phyloP scores from a whole-genome alignment of 2,888 invertebrate genomes.

The Petrophora chlorosata region DNA sequence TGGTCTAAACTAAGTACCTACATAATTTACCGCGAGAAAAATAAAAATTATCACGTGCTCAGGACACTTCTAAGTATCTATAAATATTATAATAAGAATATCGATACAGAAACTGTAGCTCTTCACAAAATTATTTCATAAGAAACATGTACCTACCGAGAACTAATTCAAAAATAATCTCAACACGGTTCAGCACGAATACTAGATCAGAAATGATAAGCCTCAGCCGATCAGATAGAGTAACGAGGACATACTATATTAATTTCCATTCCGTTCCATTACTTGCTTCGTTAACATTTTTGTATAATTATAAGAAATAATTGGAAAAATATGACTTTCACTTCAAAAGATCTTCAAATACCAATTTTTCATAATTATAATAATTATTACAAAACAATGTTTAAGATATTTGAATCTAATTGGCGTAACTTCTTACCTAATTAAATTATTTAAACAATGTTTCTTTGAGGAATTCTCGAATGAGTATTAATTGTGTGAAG shows the following conservation, averaged over 20 bases:
- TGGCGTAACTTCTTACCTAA: not conserved
- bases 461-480: constrained; percentile 1
- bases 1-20: too few relatives aligned
- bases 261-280: constrained; percentile 41
- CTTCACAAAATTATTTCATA: not conserved
- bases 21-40: too few relatives aligned
- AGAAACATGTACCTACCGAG: not conserved
- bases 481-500: constrained; percentile 13
- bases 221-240: constrained; percentile 41
- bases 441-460: constrained; percentile 6
- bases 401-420: constrained; percentile 6
- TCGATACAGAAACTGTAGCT: too few relatives aligned
- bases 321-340: constrained; percentile 18
- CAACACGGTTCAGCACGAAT: constrained; percentile 43
- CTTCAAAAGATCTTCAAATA: constrained; percentile 5
- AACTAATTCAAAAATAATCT: constrained; percentile 9
- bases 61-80: too few relatives aligned
- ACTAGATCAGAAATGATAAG: constrained; percentile 51
- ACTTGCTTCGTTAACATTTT: constrained; percentile 52
- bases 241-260: constrained; percentile 43
- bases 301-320: constrained; percentile 29
- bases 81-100: too few relatives aligned
- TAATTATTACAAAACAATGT: not conserved
- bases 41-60: too few relatives aligned
- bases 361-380: constrained; percentile 9